These are phyloP conservation scores for Sebastiscus tertius DNA, from an alignment of 2,797 vertebrate species.

Conservation along the genomic window DNA sequence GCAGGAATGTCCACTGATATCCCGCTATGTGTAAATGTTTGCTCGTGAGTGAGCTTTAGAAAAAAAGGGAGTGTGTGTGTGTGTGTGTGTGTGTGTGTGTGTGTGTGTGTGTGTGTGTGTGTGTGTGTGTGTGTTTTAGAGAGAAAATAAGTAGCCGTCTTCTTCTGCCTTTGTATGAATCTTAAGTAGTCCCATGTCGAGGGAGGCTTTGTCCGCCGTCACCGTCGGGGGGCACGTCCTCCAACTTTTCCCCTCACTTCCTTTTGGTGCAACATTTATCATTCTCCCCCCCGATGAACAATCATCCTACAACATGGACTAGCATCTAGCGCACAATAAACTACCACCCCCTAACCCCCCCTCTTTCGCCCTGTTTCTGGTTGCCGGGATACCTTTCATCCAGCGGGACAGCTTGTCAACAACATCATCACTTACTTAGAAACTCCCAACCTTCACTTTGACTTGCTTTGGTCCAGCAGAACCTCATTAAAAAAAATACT, in stretches of 20 bases:
- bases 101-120: slow-evolving; percentile 10
- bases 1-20: slow-evolving; percentile 66
- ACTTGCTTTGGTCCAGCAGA: slow-evolving; percentile 4
- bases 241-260: slow-evolving; percentile 77
- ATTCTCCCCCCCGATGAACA: slow-evolving; percentile 82
- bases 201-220: slow-evolving; percentile 75
- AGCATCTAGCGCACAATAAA: slow-evolving; percentile 79
- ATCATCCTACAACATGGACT: slow-evolving; percentile 81
- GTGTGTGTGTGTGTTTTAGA: slow-evolving; percentile 16
- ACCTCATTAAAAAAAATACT: slow-evolving; percentile 28
- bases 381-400: slow-evolving; percentile 85
- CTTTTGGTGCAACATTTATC: slow-evolving; percentile 83
- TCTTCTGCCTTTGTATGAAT: slow-evolving; percentile 71
- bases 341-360: slow-evolving; percentile 45
- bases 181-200: slow-evolving; percentile 77
- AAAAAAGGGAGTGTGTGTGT: background rate
- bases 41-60: slow-evolving; percentile 44
- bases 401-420: slow-evolving; percentile 72
- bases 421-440: slow-evolving; percentile 79
- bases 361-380: slow-evolving; percentile 54
- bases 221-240: slow-evolving; percentile 73
- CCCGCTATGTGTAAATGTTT: slow-evolving; percentile 71
- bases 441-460: slow-evolving; percentile 39
- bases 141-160: slow-evolving; percentile 59
- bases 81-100: slow-evolving; percentile 6